Evolutionary conservation across 2,888 invertebrate species (phyloP).

Genomic region (Spodoptera exigua): DNA sequence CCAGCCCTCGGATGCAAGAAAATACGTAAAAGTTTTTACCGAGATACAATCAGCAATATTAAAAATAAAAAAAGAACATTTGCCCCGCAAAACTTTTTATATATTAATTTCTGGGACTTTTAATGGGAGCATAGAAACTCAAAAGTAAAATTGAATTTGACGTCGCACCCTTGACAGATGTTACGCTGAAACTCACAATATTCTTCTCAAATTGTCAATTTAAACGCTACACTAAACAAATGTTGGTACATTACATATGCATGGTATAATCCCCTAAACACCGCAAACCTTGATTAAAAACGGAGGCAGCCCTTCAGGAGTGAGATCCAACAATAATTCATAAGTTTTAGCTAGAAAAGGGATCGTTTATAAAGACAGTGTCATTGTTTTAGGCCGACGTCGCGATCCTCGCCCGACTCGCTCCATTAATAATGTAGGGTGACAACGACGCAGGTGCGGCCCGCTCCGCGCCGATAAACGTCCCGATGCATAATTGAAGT

Average conservation of each 20-base stretch:
- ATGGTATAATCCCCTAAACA: slow-evolving; percentile 36
- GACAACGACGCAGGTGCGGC: slow-evolving; percentile 84
- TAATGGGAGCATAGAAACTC: slow-evolving; percentile 35
- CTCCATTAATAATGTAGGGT: slow-evolving; percentile 86
- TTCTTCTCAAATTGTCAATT: slow-evolving; percentile 3
- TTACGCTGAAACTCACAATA: not conserved
- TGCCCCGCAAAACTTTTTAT: slow-evolving; percentile 38
- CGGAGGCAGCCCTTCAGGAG: slow-evolving; percentile 49
- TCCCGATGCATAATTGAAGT: slow-evolving; percentile 85
- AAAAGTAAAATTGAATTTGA: slow-evolving; percentile 33
- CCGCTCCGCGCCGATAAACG: slow-evolving; percentile 79
- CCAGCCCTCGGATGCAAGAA: slow-evolving; percentile 65
- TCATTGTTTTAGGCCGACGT: slow-evolving; percentile 67
- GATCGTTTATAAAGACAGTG: slow-evolving; percentile 68
- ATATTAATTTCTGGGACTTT: slow-evolving; percentile 47
- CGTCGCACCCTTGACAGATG: slow-evolving; percentile 25
- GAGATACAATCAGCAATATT: slow-evolving; percentile 69
- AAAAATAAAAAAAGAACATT: slow-evolving; percentile 58
- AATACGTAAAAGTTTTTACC: slow-evolving; percentile 71
- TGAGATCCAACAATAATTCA: slow-evolving; percentile 64
- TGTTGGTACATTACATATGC: slow-evolving; percentile 29
- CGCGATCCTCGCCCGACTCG: slow-evolving; percentile 53
- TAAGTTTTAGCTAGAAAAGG: slow-evolving; percentile 65
- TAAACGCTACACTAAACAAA: slow-evolving; percentile 11
- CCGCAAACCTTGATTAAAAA: slow-evolving; percentile 53